Evolutionary conservation across 2,888 invertebrate species (phyloP), one percentile per base, ranked within the genome.

Genomic region (Electrophaes corylata): DNA sequence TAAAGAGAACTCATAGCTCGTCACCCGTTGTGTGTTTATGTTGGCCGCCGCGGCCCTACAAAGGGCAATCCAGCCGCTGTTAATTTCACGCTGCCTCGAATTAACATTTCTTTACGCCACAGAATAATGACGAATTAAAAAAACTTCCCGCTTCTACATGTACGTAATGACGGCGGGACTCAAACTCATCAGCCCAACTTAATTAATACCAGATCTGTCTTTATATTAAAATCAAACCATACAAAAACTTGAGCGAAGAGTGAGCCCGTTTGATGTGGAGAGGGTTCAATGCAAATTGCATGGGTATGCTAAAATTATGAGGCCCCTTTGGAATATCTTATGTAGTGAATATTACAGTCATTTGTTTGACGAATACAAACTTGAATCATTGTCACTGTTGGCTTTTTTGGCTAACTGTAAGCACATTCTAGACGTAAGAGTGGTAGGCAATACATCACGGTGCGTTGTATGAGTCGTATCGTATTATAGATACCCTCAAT

Each of bases 71-170:
- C 87, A 79, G 87, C 90, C 86, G 87, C 89, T 91, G 88, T 92
- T 92, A 92, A 92, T 92, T 92, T 92, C 92, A 92, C 92, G 92
- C 90, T 81, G 89, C 84, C 87, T 92, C 91, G 86, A 92, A 92
- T 92, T 92, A 92, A 92, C 92, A 92, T 92, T 92, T 92, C 92
- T 92, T 91, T 91, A 91, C 91, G 91, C 91, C 90, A 90, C 86
- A 87, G 84, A 89, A 90, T 91, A 91, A 91, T 91, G 88, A 91
- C 87, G 86, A 91, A 91, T 91, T 91, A 91, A 91, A 91, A 83
- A 85, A 91, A 90, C 82, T 78, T 84, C 90, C 88, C 85, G 85
- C 81, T 81, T 84, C 84, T 85, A 88, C 88, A 90, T 88, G 87
- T 79, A 80, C 79, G 82, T 91, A 91, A 91, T 90, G 91, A 89